Evolutionary conservation across 2,888 invertebrate species (phyloP).

Genomic region (Prosopocoilus inquinatus): DNA sequence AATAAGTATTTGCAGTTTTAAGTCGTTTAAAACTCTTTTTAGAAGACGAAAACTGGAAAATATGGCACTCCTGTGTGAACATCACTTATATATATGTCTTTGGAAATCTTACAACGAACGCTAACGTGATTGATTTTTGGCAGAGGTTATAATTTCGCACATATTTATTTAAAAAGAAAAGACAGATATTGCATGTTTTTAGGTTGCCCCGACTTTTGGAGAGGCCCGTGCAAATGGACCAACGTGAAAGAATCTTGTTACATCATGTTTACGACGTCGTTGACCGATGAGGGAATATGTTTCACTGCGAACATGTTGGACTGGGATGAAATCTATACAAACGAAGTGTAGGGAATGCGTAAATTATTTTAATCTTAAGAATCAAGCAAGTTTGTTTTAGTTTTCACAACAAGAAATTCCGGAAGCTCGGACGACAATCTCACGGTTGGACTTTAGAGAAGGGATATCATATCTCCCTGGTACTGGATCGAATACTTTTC

Average conservation of each 20-base stretch:
- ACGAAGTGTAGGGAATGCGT: slow-evolving; percentile 54
- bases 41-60: slow-evolving; percentile 51
- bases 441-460: slow-evolving; percentile 64
- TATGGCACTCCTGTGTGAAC: slow-evolving; percentile 60
- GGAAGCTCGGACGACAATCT: slow-evolving; percentile 35
- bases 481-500: slow-evolving; percentile 61
- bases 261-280: slow-evolving; percentile 61
- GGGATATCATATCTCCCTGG: slow-evolving; percentile 57
- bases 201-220: slow-evolving; percentile 45
- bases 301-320: slow-evolving; percentile 70
- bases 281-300: slow-evolving; percentile 73
- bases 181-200: slow-evolving; percentile 3
- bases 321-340: slow-evolving; percentile 59
- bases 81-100: slow-evolving; percentile 55
- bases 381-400: slow-evolving; percentile 9
- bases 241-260: slow-evolving; percentile 53
- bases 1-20: too few relatives aligned
- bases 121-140: slow-evolving; percentile 58
- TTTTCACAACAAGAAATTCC: slow-evolving; percentile 37
- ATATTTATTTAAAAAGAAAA: neutral
- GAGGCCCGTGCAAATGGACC: slow-evolving; percentile 51
- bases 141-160: slow-evolving; percentile 51
- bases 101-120: slow-evolving; percentile 55
- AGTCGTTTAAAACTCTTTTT: neutral
- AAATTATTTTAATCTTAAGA: neutral